These are phyloP conservation scores for Megaustenia siamemsis DNA, from an alignment of 2,888 invertebrate genomes.

Conservation along the genomic window DNA sequence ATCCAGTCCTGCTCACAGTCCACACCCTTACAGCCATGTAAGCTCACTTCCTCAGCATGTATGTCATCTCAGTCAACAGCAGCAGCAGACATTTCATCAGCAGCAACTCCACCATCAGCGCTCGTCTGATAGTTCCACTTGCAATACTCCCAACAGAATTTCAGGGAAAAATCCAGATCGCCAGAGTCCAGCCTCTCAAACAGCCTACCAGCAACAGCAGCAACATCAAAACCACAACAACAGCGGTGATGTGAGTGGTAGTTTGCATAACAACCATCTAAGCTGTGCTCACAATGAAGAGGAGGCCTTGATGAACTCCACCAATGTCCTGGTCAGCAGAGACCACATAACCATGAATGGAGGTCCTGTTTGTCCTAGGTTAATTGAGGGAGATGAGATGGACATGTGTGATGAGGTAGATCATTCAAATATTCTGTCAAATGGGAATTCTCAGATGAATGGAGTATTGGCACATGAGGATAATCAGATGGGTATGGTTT, in stretches of 20 bases:
- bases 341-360: constrained; percentile 68
- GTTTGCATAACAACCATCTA: constrained; percentile 11
- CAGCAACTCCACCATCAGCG: constrained; percentile 49
- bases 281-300: constrained; percentile 49
- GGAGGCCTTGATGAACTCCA: constrained; percentile 72
- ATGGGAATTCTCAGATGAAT: constrained; percentile 67
- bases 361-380: constrained; percentile 61
- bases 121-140: constrained; percentile 61
- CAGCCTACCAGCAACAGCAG: constrained; percentile 55
- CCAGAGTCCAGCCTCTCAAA: constrained; percentile 52
- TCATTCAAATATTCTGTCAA: constrained; percentile 67
- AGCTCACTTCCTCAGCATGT: constrained; percentile 46
- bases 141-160: constrained; percentile 72
- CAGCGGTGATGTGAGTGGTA: constrained; percentile 14
- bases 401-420: constrained; percentile 74
- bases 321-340: constrained; percentile 60
- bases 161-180: constrained; percentile 61
- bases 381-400: constrained; percentile 76
- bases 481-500: constrained; percentile 71
- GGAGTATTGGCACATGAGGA: constrained; percentile 48
- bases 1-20: constrained; percentile 78
- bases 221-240: constrained; percentile 52
- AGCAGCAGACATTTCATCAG: constrained; percentile 50
- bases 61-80: constrained; percentile 52
- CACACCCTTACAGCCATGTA: constrained; percentile 69